These are phyloP conservation scores for Notothenia rossii DNA, from an alignment of 2,113 vertebrate species.

Conservation along the genomic window DNA sequence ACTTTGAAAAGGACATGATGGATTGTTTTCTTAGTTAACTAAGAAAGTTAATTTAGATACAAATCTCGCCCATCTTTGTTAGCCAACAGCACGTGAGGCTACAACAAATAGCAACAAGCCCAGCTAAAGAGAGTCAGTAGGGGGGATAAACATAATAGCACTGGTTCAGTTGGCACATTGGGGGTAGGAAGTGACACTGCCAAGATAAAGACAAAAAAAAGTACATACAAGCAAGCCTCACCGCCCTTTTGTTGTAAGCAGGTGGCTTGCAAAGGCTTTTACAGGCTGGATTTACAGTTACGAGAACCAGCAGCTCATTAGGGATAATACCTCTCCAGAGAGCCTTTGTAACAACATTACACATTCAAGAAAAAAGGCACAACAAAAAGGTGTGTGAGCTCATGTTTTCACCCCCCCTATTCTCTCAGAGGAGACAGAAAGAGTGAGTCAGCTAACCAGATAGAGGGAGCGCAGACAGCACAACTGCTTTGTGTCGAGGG, in stretches of 20 bases:
- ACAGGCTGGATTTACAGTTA: constrained; percentile 15
- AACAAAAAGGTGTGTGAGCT: neutral
- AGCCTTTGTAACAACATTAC: neutral
- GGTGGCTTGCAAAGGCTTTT: constrained; percentile 13
- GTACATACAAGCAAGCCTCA: neutral
- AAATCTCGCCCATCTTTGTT: neutral
- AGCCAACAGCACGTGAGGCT: neutral
- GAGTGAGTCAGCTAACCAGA: constrained; percentile 37
- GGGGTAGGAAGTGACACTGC: constrained; percentile 13
- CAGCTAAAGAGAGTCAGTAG: constrained; percentile 10
- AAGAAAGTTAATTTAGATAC: neutral
- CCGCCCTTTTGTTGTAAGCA: constrained; percentile 11
- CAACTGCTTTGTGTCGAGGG: constrained; percentile 12
- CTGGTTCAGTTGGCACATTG: constrained; percentile 34
- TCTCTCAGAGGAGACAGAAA: neutral
- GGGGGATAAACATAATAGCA: constrained; percentile 46
- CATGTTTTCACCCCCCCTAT: too few relatives aligned
- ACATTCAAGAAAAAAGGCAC: neutral
- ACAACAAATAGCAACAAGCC: constrained; percentile 31
- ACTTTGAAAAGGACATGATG: neutral
- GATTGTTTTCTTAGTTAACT: neutral
- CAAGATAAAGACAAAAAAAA: constrained; percentile 27
- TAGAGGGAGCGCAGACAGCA: constrained; percentile 2
- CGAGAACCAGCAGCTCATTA: constrained; percentile 8
- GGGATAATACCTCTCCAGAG: neutral